Evolutionary conservation across 2,113 vertebrate genomes (phyloP), one percentile per base, ranked within the genome.

Genomic region (Tychaedon coryphoeus): DNA sequence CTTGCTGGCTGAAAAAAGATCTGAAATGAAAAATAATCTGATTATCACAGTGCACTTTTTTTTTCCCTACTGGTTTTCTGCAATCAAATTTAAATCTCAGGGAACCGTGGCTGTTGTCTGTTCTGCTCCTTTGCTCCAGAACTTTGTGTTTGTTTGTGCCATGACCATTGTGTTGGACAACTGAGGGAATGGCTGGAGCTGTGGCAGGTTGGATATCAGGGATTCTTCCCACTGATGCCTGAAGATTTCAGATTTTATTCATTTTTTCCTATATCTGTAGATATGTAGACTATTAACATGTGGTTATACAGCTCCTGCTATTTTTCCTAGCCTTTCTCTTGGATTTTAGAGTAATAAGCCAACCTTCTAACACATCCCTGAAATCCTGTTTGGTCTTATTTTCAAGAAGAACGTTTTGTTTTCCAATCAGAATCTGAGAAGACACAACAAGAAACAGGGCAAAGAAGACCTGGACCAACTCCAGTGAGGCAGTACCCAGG

Each of bases 1-100:
- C 71, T 93, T 86, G 64, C 79, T 91, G 79, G 15, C n/a, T 88
- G 58, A 42, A 65, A 88, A 71, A 42, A 78, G 79, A 76, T 40
- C 43, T 56, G 31, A 65, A 79, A 92, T 88, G 71, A 82, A 76
- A 83, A 85, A 93, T 60, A 60, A 72, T 23, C 60, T 89, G 69
- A 58, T 94, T 28, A 50, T 61, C 54, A 26, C 4, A 7, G 36
- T 13, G 22, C 34, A 47, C 23, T 0, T 56, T 48, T 67, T 62
- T 84, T 26, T 6, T 14, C 56, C 31, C 51, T 31, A 9, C 38
- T 45, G 2, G 2, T 36, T 87, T 87, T 61, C 77, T 87, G 60
- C 70, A 62, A 31, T 71, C 74, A 36, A 40, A 71, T 61, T 45
- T 28, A 48, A 86, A 11, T 12, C 16, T 17, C 28, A 36, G 38